Evolutionary conservation across 2,113 vertebrate genomes (phyloP).

Genomic region (Egretta garzetta): DNA sequence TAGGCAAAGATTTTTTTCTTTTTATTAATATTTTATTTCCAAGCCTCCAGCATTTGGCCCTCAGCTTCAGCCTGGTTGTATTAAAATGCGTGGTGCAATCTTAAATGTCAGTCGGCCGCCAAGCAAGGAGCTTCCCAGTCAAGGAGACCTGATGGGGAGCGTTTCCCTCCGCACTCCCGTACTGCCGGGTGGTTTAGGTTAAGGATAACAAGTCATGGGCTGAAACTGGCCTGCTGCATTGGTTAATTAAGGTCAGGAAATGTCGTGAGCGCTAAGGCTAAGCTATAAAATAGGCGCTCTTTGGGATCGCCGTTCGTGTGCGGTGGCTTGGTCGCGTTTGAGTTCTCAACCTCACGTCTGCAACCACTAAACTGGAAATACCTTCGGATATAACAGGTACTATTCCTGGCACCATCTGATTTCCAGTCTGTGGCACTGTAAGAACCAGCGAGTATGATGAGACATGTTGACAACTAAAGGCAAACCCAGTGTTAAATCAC

Average conservation of each 20-base stretch:
- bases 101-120: background rate
- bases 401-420: background rate
- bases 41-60: slow-evolving; percentile 11
- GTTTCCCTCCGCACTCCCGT: background rate
- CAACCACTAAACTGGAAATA: background rate
- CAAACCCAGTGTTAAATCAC: background rate
- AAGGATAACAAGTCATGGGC: background rate
- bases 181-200: background rate
- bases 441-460: background rate
- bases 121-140: background rate
- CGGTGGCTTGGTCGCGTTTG: background rate
- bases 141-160: background rate
- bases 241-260: background rate
- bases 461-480: background rate
- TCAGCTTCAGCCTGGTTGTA: background rate
- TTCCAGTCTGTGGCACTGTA: background rate
- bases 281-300: background rate
- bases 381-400: background rate
- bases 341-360: background rate
- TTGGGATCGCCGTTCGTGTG: background rate
- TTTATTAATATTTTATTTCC: slow-evolving; percentile 40
- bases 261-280: background rate
- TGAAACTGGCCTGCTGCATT: background rate
- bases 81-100: background rate
- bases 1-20: background rate